Conservation (phyloP, 2,888 invertebrate genomes). For the Eremobia ochroleuca region DNA sequence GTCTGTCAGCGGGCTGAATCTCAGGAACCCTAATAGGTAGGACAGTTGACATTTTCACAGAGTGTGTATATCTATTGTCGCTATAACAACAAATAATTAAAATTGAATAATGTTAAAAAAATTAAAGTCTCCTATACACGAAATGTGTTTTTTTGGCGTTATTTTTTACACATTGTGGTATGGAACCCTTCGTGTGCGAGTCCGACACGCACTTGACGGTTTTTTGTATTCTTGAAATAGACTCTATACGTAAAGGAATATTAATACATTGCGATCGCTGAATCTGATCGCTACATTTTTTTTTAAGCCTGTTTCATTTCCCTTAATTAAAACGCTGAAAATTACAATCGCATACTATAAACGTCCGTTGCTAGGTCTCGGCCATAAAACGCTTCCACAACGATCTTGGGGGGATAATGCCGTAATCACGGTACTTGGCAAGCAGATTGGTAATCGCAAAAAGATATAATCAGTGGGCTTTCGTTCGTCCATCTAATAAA, state of each 20-base stretch:
- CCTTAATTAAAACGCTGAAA: slow-evolving; percentile 37
- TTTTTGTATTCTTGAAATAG: neutral
- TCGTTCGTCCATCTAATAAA: slow-evolving; percentile 34
- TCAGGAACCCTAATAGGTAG: neutral
- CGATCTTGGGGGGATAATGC: slow-evolving; percentile 47
- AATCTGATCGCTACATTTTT: slow-evolving; percentile 22
- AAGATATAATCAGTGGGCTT: slow-evolving; percentile 41
- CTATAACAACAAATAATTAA: neutral
- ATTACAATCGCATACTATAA: slow-evolving; percentile 44
- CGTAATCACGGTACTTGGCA: slow-evolving; percentile 34
- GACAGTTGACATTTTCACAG: neutral
- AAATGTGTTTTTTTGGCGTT: neutral
- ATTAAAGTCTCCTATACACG: neutral
- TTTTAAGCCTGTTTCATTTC: neutral
- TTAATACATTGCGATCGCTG: neutral
- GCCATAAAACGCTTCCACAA: slow-evolving; percentile 53
- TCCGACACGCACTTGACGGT: neutral
- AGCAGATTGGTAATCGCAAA: slow-evolving; percentile 56
- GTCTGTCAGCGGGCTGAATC: neutral
- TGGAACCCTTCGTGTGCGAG: neutral
- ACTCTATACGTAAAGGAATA: neutral
- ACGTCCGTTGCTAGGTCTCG: slow-evolving; percentile 43
- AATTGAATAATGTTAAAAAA: neutral
- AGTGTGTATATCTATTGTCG: neutral
- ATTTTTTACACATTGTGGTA: neutral